phyloP scores from a whole-genome alignment of 2,888 invertebrate species.

The Athripsodes cinereus region DNA sequence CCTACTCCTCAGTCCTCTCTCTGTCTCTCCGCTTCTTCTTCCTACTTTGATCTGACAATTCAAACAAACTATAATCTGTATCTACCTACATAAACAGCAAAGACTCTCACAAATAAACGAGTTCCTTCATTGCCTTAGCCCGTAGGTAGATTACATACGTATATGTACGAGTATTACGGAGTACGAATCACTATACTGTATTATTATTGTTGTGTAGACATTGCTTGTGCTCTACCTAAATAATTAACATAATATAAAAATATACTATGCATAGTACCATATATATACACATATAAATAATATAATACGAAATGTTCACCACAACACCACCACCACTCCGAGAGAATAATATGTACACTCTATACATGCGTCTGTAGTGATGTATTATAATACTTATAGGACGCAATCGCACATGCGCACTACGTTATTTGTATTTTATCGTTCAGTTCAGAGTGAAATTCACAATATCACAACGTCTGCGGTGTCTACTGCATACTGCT shows the following conservation, averaged over 20 bases:
- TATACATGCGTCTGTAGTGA: neutral
- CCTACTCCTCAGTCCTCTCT: neutral
- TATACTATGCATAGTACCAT: too few relatives aligned
- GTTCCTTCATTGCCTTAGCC: constrained; percentile 10
- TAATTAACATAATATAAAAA: too few relatives aligned
- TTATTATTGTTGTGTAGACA: too few relatives aligned
- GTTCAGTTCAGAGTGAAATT: neutral
- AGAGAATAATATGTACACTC: too few relatives aligned
- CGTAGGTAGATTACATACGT: neutral
- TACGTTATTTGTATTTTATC: neutral
- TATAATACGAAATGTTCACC: neutral
- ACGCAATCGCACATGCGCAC: neutral
- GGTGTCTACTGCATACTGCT: too few relatives aligned
- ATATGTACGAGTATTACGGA: too few relatives aligned
- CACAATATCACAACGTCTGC: neutral
- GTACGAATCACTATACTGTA: neutral
- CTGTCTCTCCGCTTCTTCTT: neutral
- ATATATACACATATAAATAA: neutral
- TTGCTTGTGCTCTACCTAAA: too few relatives aligned
- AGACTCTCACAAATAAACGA: constrained; percentile 5
- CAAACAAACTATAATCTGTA: neutral
- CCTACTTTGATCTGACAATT: neutral
- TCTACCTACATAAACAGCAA: neutral
- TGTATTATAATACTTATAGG: neutral
- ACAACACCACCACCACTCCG: too few relatives aligned